Base-by-base conservation (phyloP, 2,888 invertebrate species). In the Polydrusus tereticollis region DNA sequence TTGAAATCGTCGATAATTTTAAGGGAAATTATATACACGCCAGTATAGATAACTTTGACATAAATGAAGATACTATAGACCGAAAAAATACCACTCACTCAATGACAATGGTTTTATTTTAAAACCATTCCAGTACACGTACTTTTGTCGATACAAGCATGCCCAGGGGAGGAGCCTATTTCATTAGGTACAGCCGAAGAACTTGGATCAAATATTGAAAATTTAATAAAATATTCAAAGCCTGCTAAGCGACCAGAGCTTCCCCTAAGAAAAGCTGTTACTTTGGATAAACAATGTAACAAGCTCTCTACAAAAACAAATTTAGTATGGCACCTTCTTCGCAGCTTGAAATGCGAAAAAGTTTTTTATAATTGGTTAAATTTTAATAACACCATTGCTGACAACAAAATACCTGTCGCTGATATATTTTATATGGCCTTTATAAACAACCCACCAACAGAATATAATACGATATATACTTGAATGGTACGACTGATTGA, bases 41-140 rank as follows among this genome's bases (percentile, higher is more conserved):
- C 55, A 59, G 60, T 8, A 4, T 59, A 4, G 60, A 59, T 26
- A 59, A 59, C 26, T 38, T 36, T 59, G 41, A 55, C 55, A n/a
- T 29, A 29, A 55, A 29, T 29, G 55, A 55, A n/a, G n/a, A 29
- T 10, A 55, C 55, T 16, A 55, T 26, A 21, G 55, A 55, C 23
- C 29, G 55, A 14, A 55, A 55, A 55, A 55, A 55, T n/a, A 55
- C 55, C 18, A 50, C 50, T 16, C 12, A 21, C 21, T 21, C 16
- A 7, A 50, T 21, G 50, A 12, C 50, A 16, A 50, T 50, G 50
- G 50, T 50, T 16, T 2, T 50, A 10, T 50, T 50, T 50, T 12
- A 50, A 50, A 50, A 50, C 20, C 21, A 12, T 50, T 10, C 20
- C 21, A 50, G 12, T 21, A 18, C 20, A 12, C 21, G 4, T n/a